Conservation (phyloP, 2,888 invertebrate genomes). For the Galerucella pusilla region DNA sequence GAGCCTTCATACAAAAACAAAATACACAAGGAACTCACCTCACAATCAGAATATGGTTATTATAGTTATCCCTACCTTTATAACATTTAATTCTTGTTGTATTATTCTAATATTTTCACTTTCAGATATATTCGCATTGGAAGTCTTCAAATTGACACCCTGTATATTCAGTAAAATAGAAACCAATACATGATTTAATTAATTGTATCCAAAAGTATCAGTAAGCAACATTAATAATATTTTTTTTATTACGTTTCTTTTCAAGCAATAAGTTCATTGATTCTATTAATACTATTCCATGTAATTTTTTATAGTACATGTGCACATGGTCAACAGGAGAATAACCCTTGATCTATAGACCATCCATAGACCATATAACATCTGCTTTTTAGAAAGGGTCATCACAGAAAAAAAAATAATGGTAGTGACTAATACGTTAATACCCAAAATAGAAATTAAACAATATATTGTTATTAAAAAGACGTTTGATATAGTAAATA, state of each 20-base stretch:
- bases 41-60: too few relatives aligned
- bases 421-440: slow-evolving; percentile 24
- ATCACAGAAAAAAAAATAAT: slow-evolving; percentile 45
- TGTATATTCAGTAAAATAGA: too few relatives aligned
- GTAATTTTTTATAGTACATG: slow-evolving; percentile 47
- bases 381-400: slow-evolving; percentile 51
- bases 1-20: too few relatives aligned
- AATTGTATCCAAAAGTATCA: neutral
- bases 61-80: too few relatives aligned
- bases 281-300: slow-evolving; percentile 29
- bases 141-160: too few relatives aligned
- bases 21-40: too few relatives aligned
- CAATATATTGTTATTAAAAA: too few relatives aligned
- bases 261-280: slow-evolving; percentile 37
- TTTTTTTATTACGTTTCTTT: slow-evolving; percentile 31
- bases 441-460: slow-evolving; percentile 14
- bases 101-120: too few relatives aligned
- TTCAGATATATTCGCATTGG: too few relatives aligned
- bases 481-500: too few relatives aligned
- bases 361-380: slow-evolving; percentile 45
- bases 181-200: neutral
- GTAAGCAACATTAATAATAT: slow-evolving; percentile 19
- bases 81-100: too few relatives aligned
- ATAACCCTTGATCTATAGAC: slow-evolving; percentile 47
- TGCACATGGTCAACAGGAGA: slow-evolving; percentile 53